Evolutionary conservation across 1,140 invertebrate species (phyloP).

Genomic region (Streblospio benedicti): DNA sequence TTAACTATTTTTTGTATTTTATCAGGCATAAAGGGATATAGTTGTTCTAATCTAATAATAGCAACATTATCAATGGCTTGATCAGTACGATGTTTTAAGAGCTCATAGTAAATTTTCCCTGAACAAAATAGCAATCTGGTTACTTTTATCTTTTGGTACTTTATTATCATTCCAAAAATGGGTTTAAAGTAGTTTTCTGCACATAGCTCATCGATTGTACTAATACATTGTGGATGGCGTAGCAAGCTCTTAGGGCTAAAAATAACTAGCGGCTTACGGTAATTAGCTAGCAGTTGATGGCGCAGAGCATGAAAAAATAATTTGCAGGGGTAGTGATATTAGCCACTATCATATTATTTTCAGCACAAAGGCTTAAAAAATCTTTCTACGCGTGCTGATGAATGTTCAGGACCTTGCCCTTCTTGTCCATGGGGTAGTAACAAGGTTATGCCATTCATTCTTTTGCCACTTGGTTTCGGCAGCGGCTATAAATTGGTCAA

Average conservation of each 20-base stretch:
- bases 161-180: conserved; percentile 61
- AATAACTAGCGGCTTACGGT: conserved; percentile 82
- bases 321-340: conserved; percentile 93
- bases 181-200: conserved; percentile 70
- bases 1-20: conserved; percentile 2
- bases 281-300: conserved; percentile 82
- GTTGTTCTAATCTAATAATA: conserved; percentile 72
- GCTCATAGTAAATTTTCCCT: conserved; percentile 88
- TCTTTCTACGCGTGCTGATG: conserved; percentile 81
- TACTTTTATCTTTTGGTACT: conserved; percentile 51
- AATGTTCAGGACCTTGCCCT: conserved; percentile 94
- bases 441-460: conserved; percentile 90
- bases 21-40: conserved; percentile 6
- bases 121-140: conserved; percentile 69
- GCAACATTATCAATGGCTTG: conserved; percentile 60
- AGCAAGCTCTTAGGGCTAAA: conserved; percentile 81
- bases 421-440: conserved; percentile 95
- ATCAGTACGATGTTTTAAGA: conserved; percentile 64
- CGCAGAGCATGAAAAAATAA: conserved; percentile 92
- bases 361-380: conserved; percentile 62
- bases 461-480: conserved; percentile 95
- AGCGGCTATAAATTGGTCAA: conserved; percentile 95
- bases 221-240: conserved; percentile 66
- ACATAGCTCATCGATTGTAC: conserved; percentile 66
- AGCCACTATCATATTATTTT: conserved; percentile 76